Base-by-base conservation (phyloP, 2,113 vertebrate species). In the Hydropotes inermis region DNA sequence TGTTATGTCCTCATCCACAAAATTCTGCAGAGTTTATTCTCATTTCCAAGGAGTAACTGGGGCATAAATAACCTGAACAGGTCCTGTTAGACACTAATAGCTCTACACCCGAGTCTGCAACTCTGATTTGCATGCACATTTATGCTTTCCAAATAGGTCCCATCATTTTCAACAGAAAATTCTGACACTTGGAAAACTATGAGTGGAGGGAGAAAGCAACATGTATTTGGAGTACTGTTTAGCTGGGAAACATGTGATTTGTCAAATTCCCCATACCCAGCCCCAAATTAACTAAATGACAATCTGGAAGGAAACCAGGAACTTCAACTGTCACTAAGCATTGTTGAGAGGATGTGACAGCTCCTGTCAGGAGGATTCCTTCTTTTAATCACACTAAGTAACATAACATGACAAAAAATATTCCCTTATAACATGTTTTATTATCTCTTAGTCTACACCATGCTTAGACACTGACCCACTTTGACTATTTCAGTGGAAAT, bases 241-340 rank as follows among this genome's bases (percentile, higher is more conserved):
- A 96, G 96, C 96, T 97, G 30, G 91, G 89, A 98, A 98, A 97
- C 95, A 95, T 21, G 82, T 61, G 91, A 98, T 97, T 98, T 97
- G 94, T 98, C 97, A 97, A 98, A 96, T 90, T 83, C 93, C 21
- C 36, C 67, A n/a, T n/a, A 74, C 27, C 50, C 16, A 43, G 2
- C 33, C 96, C 97, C 76, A 97, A 97, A 98, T 98, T 97, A 98
- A 87, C 88, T 89, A 97, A 98, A 96, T 88, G 95, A 97, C 96
- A 97, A 6, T 61, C 85, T 88, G 95, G 97, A 98, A 98, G 83
- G 78, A 45, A 96, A 94, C 88, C 21, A 82, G n/a, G 94, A 94
- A 97, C 96, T 97, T 97, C 96, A 91, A 55, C 95, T 90, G 96
- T 97, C 97, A 98, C 96, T 81, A 78, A 89, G 58, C 55, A 54